Base-by-base conservation (phyloP, 2,888 invertebrate genomes). In the Dynastes maya region DNA sequence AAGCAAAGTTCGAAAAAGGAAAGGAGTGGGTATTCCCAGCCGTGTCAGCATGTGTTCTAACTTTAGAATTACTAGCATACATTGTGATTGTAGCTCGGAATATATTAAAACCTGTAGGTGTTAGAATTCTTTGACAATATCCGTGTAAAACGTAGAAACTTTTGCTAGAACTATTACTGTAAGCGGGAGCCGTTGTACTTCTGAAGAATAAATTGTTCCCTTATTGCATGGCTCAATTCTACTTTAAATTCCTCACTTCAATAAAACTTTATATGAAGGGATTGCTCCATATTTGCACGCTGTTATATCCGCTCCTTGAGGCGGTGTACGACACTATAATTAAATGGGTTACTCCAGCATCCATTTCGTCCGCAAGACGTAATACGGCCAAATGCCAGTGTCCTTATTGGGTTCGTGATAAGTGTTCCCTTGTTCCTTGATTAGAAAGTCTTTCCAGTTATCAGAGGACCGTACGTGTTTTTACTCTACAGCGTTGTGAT, bases 391-490 rank as follows among this genome's bases (percentile, higher is more conserved):
- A 68, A 70, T 70, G 77, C 61, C 77, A 77, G 40, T 45, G 27
- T 77, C 68, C 77, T 77, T 77, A 77, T 77, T 77, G 77, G 77
- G 70, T 68, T 77, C 70, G 77, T 77, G 77, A 77, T 77, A 77
- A 77, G 61, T 61, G 70, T 70, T 58, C 77, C n/a, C 49, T 61
- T 70, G 70, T 55, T 61, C 67, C 77, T 77, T 77, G 77, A 77
- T 77, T 77, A 70, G 77, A 77, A 40, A 70, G 70, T 49, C 37
- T 49, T 32, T 27, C 13, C 65, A 37, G 16, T 1, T 65, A 16
- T 16, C 29, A 40, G 72, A 55, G 6, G 55, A 55, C 55, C 16
- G 8, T 45, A 45, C 2, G 11, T 11, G 45, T 45, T 45, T 45
- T 11, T 45, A 1, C 0, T 45, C 8, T 37, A 37, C 37, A 37